These are phyloP conservation scores for Riparia riparia DNA, from an alignment of 2,113 vertebrate genomes.

Conservation along the genomic window DNA sequence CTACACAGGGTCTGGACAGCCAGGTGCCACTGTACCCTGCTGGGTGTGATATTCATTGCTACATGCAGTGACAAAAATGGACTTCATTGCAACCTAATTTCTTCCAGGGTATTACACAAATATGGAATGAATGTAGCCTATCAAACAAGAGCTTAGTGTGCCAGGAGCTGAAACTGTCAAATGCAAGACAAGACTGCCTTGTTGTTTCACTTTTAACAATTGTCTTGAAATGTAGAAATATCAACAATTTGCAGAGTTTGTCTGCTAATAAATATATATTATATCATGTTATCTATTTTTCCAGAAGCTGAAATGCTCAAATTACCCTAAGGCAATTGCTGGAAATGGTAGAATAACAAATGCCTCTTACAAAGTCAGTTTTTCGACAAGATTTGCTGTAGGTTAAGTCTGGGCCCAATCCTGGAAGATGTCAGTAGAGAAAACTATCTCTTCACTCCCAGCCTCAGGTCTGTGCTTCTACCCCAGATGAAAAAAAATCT, in stretches of 20 bases:
- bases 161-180: conserved; percentile 60
- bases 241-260: conserved; percentile 34
- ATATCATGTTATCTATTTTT: conserved; percentile 52
- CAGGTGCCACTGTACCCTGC: conserved; percentile 96
- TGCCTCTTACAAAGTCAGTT: background rate
- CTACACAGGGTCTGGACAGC: conserved; percentile 86
- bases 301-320: background rate
- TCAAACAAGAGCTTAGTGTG: conserved; percentile 69
- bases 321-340: conserved; percentile 2
- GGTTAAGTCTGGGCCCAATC: background rate
- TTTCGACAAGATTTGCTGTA: background rate
- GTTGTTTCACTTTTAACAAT: conserved; percentile 67
- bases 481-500: background rate
- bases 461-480: background rate
- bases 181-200: conserved; percentile 68
- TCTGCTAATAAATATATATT: conserved; percentile 45
- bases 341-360: background rate
- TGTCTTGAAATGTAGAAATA: conserved; percentile 54
- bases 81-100: conserved; percentile 90
- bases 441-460: background rate
- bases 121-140: conserved; percentile 79
- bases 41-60: conserved; percentile 91
- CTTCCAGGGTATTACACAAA: conserved; percentile 86
- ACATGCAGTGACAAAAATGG: conserved; percentile 84
- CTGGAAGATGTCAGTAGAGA: background rate